A percentile compares a stretch with the other conserved stretches of the same genome.
Conservation (phyloP, 2,888 invertebrate species). For the Monoplex corrugatus region DNA sequence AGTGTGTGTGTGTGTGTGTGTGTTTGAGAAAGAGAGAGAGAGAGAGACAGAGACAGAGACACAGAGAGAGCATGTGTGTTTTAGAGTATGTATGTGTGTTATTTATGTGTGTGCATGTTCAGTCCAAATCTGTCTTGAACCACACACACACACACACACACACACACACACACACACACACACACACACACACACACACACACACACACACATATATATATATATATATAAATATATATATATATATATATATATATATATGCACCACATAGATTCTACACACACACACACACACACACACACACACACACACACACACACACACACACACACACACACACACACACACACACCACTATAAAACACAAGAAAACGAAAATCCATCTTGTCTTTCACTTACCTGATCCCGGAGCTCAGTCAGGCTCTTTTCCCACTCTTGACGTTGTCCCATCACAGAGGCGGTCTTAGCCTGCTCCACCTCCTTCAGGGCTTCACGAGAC, state of each 20-base stretch:
- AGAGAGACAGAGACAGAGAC: too few species aligned
- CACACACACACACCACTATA: not conserved
- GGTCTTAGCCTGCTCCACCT: not conserved
- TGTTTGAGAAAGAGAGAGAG: too few species aligned
- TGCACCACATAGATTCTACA: too few species aligned
- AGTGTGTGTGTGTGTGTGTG: too few species aligned
- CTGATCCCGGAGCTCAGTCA: constrained; percentile 57
- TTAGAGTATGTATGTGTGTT: too few species aligned
- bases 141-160: not conserved
- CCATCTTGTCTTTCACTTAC: constrained; percentile 42
- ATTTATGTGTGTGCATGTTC: too few species aligned
- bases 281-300: not conserved
- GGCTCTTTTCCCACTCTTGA: constrained; percentile 55
- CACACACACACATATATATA: not conserved
- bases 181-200: not conserved
- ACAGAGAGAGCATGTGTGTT: too few species aligned
- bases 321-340: not conserved
- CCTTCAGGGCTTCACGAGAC: not conserved
- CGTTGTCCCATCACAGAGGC: constrained; percentile 37
- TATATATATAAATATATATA: not conserved
- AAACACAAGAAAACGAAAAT: not conserved
- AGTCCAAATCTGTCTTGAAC: too few species aligned
- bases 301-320: not conserved
- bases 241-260: constrained; percentile 22
- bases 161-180: not conserved